Percentiles rank a stretch among this genome's conserved stretches.
Conservation (phyloP, 2,797 vertebrate species). For the Myripristis murdjan region DNA sequence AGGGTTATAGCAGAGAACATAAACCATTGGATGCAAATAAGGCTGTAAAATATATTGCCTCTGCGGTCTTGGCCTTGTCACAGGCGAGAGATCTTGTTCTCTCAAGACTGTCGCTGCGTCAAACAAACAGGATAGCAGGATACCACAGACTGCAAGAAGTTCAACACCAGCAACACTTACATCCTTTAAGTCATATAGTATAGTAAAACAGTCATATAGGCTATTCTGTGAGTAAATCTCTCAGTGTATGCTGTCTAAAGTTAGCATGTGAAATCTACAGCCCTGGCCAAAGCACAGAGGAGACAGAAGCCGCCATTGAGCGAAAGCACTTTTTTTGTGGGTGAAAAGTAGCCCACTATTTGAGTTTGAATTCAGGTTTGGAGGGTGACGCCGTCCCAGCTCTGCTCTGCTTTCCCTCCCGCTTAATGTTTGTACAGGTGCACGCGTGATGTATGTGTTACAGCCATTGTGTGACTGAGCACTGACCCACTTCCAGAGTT, state of each 20-base stretch:
- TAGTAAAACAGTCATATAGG: background rate
- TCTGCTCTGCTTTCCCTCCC: slow-evolving; percentile 50
- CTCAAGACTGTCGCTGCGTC: slow-evolving; percentile 39
- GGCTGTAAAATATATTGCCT: slow-evolving; percentile 60
- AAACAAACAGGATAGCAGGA: slow-evolving; percentile 42
- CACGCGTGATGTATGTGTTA: slow-evolving; percentile 73
- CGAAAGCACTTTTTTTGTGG: slow-evolving; percentile 26
- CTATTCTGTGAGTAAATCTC: slow-evolving; percentile 12
- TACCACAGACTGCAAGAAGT: slow-evolving; percentile 35
- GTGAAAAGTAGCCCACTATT: slow-evolving; percentile 40
- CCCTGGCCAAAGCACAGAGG: background rate
- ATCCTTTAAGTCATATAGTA: slow-evolving; percentile 12
- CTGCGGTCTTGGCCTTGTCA: slow-evolving; percentile 61
- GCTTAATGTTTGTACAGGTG: slow-evolving; percentile 85
- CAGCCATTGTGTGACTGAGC: slow-evolving; percentile 77
- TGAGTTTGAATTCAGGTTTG: slow-evolving; percentile 44
- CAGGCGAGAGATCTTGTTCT: slow-evolving; percentile 32
- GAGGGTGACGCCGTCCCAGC: slow-evolving; percentile 48
- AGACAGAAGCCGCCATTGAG: slow-evolving; percentile 24
- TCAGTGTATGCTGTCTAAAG: slow-evolving; percentile 2
- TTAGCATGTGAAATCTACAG: background rate
- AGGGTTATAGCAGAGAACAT: slow-evolving; percentile 52
- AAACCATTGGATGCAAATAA: slow-evolving; percentile 68
- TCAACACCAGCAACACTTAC: slow-evolving; percentile 37
- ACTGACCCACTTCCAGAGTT: slow-evolving; percentile 74